A percentile compares a stretch with the other conserved stretches of the same genome.
Conservation (phyloP, 2,797 vertebrate genomes). For the Argya squamiceps region DNA sequence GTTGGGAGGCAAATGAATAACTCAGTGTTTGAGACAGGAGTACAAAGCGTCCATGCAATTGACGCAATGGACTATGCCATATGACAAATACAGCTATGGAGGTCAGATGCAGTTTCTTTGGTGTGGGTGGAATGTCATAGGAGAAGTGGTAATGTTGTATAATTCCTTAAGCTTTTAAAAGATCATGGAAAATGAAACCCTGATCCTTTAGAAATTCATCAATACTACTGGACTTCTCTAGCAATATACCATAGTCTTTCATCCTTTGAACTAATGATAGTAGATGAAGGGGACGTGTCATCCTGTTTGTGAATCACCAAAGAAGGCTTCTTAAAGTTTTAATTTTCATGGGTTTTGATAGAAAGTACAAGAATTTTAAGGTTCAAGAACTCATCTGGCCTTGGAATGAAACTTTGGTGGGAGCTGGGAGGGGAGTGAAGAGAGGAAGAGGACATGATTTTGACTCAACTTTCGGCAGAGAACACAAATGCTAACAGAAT, state of each 20-base stretch:
- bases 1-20: neutral
- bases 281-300: neutral
- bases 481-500: neutral
- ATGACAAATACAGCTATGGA: neutral
- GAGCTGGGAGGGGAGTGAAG: neutral
- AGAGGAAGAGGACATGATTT: accelerated
- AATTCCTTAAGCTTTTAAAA: neutral
- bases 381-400: neutral
- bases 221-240: neutral
- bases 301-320: neutral
- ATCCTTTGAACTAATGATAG: neutral
- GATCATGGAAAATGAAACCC: neutral
- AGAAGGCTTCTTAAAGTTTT: neutral
- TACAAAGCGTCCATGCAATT: neutral
- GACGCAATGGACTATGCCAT: neutral
- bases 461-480: neutral
- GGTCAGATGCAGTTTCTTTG: neutral
- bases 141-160: neutral
- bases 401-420: neutral
- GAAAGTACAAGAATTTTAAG: neutral
- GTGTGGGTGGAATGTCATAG: neutral
- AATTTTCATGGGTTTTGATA: neutral
- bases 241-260: neutral
- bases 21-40: neutral
- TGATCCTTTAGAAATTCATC: neutral